These are phyloP conservation scores for Strigops habroptila DNA, from an alignment of 2,113 vertebrate species.

Conservation along the genomic window DNA sequence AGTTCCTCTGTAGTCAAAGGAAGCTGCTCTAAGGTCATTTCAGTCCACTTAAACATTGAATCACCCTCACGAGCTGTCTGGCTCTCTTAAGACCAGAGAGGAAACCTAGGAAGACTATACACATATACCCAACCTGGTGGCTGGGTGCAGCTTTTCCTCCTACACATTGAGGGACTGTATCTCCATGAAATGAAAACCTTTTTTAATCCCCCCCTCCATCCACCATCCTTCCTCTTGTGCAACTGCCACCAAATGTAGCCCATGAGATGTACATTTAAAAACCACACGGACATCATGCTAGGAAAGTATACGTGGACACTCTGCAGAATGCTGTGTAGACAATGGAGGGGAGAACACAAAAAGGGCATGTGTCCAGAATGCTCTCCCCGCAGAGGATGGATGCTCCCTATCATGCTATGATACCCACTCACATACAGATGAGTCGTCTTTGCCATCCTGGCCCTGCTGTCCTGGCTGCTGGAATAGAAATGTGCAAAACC, in stretches of 20 bases:
- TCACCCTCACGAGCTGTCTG: neutral
- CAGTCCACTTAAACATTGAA: neutral
- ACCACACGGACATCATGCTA: neutral
- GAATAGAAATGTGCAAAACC: neutral
- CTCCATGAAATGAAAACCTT: neutral
- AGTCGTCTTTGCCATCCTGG: neutral
- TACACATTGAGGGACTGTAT: fast-evolving
- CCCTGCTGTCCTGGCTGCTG: neutral
- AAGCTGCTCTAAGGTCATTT: neutral
- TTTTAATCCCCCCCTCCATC: neutral
- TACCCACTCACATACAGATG: neutral
- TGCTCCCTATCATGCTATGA: neutral
- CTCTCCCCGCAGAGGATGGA: neutral
- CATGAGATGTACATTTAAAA: neutral
- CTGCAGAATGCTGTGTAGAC: neutral
- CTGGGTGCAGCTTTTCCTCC: neutral
- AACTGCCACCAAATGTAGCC: neutral
- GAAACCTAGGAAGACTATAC: neutral
- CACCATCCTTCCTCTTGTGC: neutral
- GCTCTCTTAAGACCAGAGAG: neutral
- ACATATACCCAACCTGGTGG: neutral
- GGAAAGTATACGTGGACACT: fast-evolving
- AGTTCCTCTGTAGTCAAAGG: neutral
- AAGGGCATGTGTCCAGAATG: neutral
- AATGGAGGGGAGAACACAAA: neutral